A percentile compares a stretch with the other conserved stretches of the same genome.
These are phyloP conservation scores for Haliclona indistincta DNA, from an alignment of 37 sponge, comb jelly and placozoan species.

Conservation along the genomic window DNA sequence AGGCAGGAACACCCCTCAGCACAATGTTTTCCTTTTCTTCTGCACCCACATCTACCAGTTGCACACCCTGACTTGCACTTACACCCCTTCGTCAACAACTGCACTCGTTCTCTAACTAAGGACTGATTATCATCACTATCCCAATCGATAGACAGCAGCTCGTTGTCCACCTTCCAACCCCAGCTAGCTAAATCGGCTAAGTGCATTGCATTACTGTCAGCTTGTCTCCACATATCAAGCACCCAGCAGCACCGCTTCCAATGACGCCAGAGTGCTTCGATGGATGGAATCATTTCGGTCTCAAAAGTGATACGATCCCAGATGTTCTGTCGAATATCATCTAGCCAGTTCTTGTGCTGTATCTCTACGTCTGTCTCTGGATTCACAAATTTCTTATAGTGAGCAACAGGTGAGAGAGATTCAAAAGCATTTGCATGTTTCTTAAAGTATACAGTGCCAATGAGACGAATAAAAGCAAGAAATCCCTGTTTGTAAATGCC, in stretches of 20 bases:
- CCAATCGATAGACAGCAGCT: conserved; percentile 17
- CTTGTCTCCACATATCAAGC: conserved; percentile 18
- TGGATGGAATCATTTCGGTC: conserved; percentile 35
- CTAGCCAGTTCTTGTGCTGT: conserved; percentile 24
- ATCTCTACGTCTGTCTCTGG: not conserved
- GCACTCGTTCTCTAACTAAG: not conserved
- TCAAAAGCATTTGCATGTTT: conserved; percentile 21
- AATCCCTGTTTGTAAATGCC: not conserved
- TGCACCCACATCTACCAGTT: conserved; percentile 7
- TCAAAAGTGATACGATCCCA: conserved; percentile 20
- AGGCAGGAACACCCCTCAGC: conserved; percentile 33
- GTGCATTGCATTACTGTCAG: conserved; percentile 7
- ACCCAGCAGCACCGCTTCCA: conserved; percentile 37
- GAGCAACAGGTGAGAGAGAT: not conserved
- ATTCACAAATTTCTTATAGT: not conserved
- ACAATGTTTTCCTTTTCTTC: conserved; percentile 8
- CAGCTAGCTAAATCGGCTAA: not conserved
- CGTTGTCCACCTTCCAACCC: conserved; percentile 17
- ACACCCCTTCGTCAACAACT: conserved; percentile 12
- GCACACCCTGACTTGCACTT: conserved; percentile 32
- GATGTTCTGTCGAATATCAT: conserved; percentile 2
- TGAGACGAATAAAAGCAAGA: conserved; percentile 15
- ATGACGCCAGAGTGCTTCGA: conserved; percentile 15
- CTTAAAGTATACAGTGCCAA: conserved; percentile 25
- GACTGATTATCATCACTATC: conserved; percentile 20